Conservation (phyloP, 2,113 vertebrate species). For the Apodemus sylvaticus region DNA sequence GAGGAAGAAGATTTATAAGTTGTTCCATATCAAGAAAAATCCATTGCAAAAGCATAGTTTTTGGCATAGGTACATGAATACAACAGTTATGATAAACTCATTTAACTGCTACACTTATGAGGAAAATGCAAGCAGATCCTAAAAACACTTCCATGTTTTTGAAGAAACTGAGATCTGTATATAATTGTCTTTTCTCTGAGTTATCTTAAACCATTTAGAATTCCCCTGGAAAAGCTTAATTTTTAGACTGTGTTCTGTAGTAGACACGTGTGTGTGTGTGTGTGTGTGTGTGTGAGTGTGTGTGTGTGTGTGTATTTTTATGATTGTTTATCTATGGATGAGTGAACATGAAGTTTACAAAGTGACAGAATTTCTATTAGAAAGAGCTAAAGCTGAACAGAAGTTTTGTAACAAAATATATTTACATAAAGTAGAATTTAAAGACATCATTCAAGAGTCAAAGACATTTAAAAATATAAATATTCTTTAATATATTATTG, state of each 20-base stretch:
- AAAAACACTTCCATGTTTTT: not conserved
- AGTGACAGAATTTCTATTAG: not conserved
- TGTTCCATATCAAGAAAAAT: not conserved
- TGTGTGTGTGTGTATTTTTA: no score
- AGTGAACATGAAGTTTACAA: not conserved
- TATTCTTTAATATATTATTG: not conserved
- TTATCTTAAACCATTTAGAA: not conserved
- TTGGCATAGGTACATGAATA: not conserved
- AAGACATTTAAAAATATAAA: not conserved
- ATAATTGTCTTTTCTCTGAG: not conserved
- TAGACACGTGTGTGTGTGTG: not conserved
- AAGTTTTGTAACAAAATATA: not conserved
- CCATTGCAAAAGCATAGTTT: not conserved
- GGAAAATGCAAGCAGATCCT: not conserved
- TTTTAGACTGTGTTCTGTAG: not conserved
- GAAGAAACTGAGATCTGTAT: not conserved
- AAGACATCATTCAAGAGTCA: not conserved
- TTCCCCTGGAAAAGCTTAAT: not conserved
- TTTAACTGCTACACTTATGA: no score
- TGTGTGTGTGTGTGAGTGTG: no score
- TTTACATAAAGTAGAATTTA: not conserved
- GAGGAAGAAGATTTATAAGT: not conserved
- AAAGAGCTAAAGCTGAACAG: not conserved
- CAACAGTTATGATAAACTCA: not conserved
- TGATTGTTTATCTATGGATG: conserved; percentile 28